Percentiles rank a stretch among this genome's conserved stretches.
Evolutionary conservation across 2,113 vertebrate species (phyloP).

Genomic region (Fulmarus glacialis): DNA sequence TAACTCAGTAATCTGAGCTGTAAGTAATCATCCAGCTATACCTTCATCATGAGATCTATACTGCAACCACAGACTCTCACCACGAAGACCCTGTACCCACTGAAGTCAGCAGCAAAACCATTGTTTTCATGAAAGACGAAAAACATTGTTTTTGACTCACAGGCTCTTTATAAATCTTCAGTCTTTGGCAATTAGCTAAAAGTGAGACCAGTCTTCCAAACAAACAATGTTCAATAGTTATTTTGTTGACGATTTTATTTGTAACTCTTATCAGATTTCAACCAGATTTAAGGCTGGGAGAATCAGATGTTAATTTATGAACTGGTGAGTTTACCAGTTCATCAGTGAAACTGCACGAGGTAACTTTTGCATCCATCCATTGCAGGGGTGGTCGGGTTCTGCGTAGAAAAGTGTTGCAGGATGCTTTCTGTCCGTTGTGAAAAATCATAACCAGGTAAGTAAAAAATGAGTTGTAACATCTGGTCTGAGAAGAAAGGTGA

Average conservation of each 20-base stretch:
- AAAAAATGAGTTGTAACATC: background rate
- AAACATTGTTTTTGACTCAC: background rate
- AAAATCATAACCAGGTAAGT: background rate
- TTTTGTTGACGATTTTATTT: background rate
- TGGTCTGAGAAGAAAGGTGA: background rate
- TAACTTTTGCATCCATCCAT: background rate
- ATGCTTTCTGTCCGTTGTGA: background rate
- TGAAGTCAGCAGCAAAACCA: background rate
- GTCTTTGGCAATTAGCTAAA: background rate
- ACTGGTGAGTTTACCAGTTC: background rate
- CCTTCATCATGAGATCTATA: background rate
- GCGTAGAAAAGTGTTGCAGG: background rate
- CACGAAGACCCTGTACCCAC: background rate
- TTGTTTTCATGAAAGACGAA: background rate
- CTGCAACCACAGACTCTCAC: background rate
- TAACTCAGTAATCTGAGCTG: background rate
- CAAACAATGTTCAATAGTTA: background rate
- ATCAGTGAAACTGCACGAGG: background rate
- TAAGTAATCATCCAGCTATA: background rate
- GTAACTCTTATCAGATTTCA: background rate
- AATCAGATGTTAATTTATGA: background rate
- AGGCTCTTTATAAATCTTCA: background rate
- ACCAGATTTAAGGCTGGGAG: background rate
- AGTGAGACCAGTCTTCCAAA: background rate
- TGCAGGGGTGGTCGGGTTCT: background rate